Evolutionary conservation across 2,797 vertebrate genomes (phyloP).

Genomic region (Todus mexicanus): DNA sequence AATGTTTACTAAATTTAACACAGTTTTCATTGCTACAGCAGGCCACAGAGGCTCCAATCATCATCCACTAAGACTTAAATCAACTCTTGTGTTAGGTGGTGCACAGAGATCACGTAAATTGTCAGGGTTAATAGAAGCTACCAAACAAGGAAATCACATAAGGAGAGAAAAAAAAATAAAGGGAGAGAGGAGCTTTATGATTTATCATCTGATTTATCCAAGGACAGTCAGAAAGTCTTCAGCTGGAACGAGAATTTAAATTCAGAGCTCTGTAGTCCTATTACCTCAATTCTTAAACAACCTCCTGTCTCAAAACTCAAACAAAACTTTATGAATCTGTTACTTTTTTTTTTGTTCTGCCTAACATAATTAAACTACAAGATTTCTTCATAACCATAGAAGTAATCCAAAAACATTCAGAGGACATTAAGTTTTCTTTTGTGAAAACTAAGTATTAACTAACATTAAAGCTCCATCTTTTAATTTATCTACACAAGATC

Average conservation of each 20-base stretch:
- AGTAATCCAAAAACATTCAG: background rate
- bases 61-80: background rate
- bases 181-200: background rate
- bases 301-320: background rate
- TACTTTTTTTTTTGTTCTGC: background rate
- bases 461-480: background rate
- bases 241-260: background rate
- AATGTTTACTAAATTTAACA: background rate
- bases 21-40: background rate
- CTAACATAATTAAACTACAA: background rate
- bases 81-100: background rate
- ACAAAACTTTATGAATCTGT: background rate
- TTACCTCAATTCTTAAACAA: background rate
- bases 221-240: background rate
- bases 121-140: background rate
- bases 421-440: background rate
- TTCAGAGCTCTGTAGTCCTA: background rate
- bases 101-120: background rate
- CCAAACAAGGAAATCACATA: background rate
- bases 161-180: rapidly evolving
- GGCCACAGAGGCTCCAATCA: background rate
- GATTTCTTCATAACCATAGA: background rate
- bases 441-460: background rate
- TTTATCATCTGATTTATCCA: background rate
- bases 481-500: background rate